These are phyloP conservation scores for Colistium nudipinnis DNA, from an alignment of 2,113 vertebrate genomes.

Conservation along the genomic window DNA sequence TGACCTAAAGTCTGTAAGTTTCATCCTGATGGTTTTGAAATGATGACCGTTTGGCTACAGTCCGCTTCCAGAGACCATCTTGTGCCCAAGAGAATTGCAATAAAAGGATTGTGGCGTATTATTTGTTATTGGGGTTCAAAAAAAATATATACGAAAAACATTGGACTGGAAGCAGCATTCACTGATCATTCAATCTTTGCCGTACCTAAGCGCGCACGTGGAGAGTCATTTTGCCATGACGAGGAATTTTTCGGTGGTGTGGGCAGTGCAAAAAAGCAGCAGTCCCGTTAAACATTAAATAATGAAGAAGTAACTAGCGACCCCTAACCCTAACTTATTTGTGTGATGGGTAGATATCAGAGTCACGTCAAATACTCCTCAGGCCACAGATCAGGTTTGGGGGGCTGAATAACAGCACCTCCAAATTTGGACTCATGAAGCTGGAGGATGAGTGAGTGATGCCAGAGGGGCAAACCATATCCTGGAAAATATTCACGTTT, in stretches of 20 bases:
- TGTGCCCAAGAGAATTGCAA: conserved; percentile 5
- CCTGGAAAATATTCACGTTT: background rate
- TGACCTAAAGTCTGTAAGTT: conserved; percentile 14
- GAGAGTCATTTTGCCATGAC: too few species aligned
- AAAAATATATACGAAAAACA: too few species aligned
- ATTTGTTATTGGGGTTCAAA: background rate
- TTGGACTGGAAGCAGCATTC: background rate
- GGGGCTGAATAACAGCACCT: background rate
- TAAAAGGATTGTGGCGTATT: background rate
- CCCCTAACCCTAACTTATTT: too few species aligned
- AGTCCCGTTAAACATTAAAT: too few species aligned
- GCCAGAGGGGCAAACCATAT: background rate
- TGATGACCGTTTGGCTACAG: background rate
- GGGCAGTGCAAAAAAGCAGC: too few species aligned
- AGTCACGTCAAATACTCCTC: too few species aligned
- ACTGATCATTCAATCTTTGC: too few species aligned
- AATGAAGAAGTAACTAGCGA: too few species aligned
- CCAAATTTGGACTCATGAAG: too few species aligned
- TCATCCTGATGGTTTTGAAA: conserved; percentile 38
- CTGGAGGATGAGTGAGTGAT: background rate
- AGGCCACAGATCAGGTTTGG: background rate
- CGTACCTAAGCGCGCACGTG: too few species aligned
- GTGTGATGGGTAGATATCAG: too few species aligned
- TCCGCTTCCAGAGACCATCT: background rate
- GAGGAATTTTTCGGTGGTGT: too few species aligned